Base-by-base conservation (phyloP, 2,888 invertebrate genomes). In the Steinernema carpocapsae region DNA sequence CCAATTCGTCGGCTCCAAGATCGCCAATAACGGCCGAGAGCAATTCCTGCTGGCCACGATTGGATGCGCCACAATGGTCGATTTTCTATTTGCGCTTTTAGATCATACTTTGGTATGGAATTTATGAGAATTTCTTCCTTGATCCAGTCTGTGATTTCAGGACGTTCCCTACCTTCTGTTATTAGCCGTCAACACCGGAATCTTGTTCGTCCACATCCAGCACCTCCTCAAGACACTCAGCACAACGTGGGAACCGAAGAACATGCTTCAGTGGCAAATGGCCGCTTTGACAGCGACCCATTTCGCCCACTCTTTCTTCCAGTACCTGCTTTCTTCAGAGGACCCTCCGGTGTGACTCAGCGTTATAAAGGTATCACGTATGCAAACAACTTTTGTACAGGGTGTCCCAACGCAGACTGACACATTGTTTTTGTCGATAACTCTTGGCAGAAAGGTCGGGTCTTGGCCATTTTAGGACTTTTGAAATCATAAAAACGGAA, bases 301-400 rank as follows among this genome's bases (percentile, higher is more conserved):
- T 14, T 26, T 56, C 56, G 22, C 26, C 24, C 56, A 56, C 56
- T 56, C 56, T 26, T 56, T 56, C 56, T 56, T 56, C 24, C 56
- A 56, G 22, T 26, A 56, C 3, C 56, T 56, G 22, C 56, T 56
- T 22, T 56, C 56, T 56, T 56, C 56, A 22, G 56, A 56, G n/a
- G 48, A 17, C 4, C 48, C 48, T 48, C 48, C 6, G 48, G 10
- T 6, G 37, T 37, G 37, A 37, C 10, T 37, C 10, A 37, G 3
- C 37, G 10, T n/a, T 37, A 37, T 37, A 37, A 37, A 37, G 37
- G 37, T 37, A 37, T 37, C 37, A 37, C 37, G 3, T 37, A 3
- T 37, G 37, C 37, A 37, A 37, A 37, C 37, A 37, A 37, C n/a
- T n/a, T n/a, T n/a, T n/a, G n/a, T n/a, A n/a, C n/a, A n/a, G n/a